Conservation (phyloP, 2,888 invertebrate genomes). For the Philopedon plagiatum region DNA sequence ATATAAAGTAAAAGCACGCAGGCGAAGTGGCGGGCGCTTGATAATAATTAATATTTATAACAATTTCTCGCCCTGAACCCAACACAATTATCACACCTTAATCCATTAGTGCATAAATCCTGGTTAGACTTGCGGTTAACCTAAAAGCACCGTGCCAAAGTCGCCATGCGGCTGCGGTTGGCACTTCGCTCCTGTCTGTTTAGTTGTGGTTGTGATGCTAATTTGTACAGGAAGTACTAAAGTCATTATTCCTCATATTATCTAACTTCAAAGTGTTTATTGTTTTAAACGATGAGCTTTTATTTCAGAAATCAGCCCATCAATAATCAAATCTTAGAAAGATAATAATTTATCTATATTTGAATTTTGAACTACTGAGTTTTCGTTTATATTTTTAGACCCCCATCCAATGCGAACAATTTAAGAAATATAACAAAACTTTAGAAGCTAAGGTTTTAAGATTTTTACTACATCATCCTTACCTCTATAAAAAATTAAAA, state of each 20-base stretch:
- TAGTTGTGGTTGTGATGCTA: not conserved
- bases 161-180: not conserved
- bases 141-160: slow-evolving; percentile 20
- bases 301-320: not conserved
- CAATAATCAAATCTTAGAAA: too few species aligned
- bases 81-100: slow-evolving; percentile 24
- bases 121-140: slow-evolving; percentile 34
- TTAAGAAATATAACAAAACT: too few species aligned
- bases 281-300: not conserved
- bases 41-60: too few species aligned
- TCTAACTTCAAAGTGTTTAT: slow-evolving; percentile 13
- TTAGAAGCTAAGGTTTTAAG: too few species aligned
- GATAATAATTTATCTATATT: not conserved
- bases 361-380: too few species aligned
- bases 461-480: too few species aligned
- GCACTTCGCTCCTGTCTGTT: slow-evolving; percentile 1
- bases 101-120: slow-evolving; percentile 41
- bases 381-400: too few species aligned
- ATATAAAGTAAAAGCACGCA: too few species aligned
- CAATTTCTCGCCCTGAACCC: too few species aligned
- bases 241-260: slow-evolving; percentile 1
- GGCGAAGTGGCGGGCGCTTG: too few species aligned
- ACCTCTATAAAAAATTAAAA: too few species aligned
- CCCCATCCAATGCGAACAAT: too few species aligned
- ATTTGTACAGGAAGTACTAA: slow-evolving; percentile 24